phyloP scores from a whole-genome alignment of 2,888 invertebrate genomes.

The Ectemnius cavifrons region DNA sequence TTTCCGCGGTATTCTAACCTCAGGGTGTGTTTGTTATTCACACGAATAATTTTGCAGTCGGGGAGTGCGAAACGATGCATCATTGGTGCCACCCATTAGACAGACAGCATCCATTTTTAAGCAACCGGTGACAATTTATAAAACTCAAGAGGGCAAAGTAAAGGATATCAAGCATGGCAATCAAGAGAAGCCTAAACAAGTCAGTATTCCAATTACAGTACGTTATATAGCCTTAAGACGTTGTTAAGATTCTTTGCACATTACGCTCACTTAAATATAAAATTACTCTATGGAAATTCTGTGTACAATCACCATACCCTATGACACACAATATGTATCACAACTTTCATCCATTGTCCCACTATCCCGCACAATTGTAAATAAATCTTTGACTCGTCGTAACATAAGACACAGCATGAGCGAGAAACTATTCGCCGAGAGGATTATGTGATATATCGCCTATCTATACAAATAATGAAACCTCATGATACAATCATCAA shows the following conservation, averaged over 20 bases:
- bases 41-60: constrained; percentile 79
- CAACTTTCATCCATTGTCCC: background rate
- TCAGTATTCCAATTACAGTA: constrained; percentile 43
- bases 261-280: no score
- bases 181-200: constrained; percentile 94
- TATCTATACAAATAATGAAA: constrained; percentile 38
- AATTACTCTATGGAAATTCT: no score
- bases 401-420: background rate
- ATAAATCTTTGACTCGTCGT: background rate
- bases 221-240: no score
- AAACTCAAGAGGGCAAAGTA: constrained; percentile 93
- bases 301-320: background rate
- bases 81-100: constrained; percentile 94
- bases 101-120: constrained; percentile 99
- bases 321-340: background rate
- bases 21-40: background rate
- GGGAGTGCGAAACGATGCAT: constrained; percentile 91
- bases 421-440: background rate
- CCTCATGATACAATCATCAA: constrained; percentile 66
- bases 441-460: constrained; percentile 19
- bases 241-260: no score
- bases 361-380: background rate
- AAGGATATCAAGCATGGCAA: constrained; percentile 95
- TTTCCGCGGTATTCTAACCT: background rate
- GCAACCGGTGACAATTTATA: constrained; percentile 97